Percentiles rank a stretch among this genome's conserved stretches.
Conservation (phyloP, 1,140 invertebrate species). For the Drosophila nebulosa region DNA sequence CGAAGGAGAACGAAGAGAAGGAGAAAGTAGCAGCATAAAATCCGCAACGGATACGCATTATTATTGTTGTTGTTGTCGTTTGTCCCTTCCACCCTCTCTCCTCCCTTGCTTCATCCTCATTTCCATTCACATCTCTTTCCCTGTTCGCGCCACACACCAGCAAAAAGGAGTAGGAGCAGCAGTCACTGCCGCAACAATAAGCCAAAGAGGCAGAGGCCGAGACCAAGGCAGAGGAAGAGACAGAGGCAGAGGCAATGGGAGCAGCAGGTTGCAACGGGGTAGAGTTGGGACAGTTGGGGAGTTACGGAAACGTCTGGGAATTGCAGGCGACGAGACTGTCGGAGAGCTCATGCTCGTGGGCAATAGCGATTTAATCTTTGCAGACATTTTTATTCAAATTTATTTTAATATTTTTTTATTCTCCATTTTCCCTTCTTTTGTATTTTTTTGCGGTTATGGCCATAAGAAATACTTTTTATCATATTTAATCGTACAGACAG, state of each 20-base stretch:
- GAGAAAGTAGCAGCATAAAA: conserved; percentile 23
- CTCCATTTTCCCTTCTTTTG: neutral
- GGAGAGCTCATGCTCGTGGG: conserved; percentile 42
- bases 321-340: conserved; percentile 58
- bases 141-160: conserved; percentile 41
- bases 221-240: neutral
- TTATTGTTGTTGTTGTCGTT: conserved; percentile 30
- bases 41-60: conserved; percentile 73
- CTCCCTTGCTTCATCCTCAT: neutral
- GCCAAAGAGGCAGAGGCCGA: conserved; percentile 42
- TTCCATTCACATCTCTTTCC: neutral
- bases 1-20: neutral
- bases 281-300: neutral
- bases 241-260: neutral
- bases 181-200: conserved; percentile 45
- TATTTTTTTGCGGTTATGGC: conserved; percentile 10
- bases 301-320: conserved; percentile 61
- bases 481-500: neutral
- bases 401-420: conserved; percentile 63
- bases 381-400: conserved; percentile 77
- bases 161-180: conserved; percentile 9
- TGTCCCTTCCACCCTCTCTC: neutral
- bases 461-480: neutral
- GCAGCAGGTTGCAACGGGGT: neutral
- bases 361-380: conserved; percentile 78